Evolutionary conservation across 2,888 invertebrate genomes (phyloP).

Genomic region (Standfussiana lucernea): DNA sequence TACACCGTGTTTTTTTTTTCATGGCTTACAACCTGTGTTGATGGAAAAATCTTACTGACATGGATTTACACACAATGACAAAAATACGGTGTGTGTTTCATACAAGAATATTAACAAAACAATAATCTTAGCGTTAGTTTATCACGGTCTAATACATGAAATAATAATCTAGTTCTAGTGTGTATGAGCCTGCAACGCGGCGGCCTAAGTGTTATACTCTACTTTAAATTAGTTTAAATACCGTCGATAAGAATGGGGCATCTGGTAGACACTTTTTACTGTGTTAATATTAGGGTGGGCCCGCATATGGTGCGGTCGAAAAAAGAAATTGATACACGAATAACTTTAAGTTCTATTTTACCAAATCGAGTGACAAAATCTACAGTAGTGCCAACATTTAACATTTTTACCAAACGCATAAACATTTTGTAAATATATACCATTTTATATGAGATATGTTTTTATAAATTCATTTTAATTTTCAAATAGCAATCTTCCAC

Average conservation of each 20-base stretch:
- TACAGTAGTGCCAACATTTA: conserved; percentile 53
- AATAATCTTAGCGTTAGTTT: not conserved
- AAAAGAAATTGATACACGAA: not conserved
- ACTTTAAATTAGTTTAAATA: conserved; percentile 19
- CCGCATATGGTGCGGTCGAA: not conserved
- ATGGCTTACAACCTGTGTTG: not conserved
- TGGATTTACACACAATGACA: not conserved
- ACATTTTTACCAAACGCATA: conserved; percentile 22
- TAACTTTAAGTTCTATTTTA: conserved; percentile 16
- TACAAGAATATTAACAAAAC: not conserved
- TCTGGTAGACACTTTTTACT: conserved; percentile 3
- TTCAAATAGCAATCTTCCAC: conserved; percentile 33
- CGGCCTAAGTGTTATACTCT: conserved; percentile 37
- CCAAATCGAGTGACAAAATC: conserved; percentile 42
- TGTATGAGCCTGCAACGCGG: not conserved
- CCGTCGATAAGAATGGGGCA: not conserved
- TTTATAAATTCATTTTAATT: conserved; percentile 42
- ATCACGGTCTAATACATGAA: not conserved
- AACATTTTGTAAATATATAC: conserved; percentile 51
- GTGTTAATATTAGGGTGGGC: conserved; percentile 11
- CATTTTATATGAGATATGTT: conserved; percentile 44
- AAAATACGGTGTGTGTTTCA: not conserved
- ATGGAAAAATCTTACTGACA: not conserved
- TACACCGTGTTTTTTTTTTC: not conserved
- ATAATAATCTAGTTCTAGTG: conserved; percentile 8